Evolutionary conservation across 1,140 invertebrate species (phyloP).

Genomic region (Drosophila elegans): DNA sequence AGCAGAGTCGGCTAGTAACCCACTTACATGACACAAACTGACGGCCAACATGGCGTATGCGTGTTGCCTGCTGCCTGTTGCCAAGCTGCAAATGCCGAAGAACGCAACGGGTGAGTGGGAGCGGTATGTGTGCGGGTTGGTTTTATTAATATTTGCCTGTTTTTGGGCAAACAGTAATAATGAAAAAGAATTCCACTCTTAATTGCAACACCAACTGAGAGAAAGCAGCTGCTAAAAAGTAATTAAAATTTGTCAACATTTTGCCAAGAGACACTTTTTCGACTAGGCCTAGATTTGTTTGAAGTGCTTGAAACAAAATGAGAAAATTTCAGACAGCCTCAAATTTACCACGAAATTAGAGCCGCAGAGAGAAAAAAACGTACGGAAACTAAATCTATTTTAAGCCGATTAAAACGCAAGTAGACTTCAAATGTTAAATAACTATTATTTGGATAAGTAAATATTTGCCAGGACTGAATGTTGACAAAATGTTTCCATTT

Average conservation of each 20-base stretch:
- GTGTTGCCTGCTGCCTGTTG: constrained; percentile 57
- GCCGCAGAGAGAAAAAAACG: constrained; percentile 31
- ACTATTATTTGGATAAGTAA: constrained; percentile 51
- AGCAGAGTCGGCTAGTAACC: constrained; percentile 43
- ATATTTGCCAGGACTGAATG: constrained; percentile 26
- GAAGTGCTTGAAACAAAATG: constrained; percentile 4
- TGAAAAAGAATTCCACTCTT: constrained; percentile 75
- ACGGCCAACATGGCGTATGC: constrained; percentile 78
- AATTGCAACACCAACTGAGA: constrained; percentile 67
- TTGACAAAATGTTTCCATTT: constrained; percentile 32
- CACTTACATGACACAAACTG: constrained; percentile 74
- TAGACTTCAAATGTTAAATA: constrained; percentile 55
- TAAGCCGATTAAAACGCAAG: constrained; percentile 45
- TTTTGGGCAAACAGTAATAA: constrained; percentile 69
- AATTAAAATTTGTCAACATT: constrained; percentile 82
- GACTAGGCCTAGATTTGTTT: constrained; percentile 26
- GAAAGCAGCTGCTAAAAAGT: constrained; percentile 66
- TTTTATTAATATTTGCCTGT: constrained; percentile 52
- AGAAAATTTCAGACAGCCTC: neutral
- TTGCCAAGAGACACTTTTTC: constrained; percentile 30
- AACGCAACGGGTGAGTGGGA: neutral
- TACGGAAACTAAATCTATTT: constrained; percentile 16
- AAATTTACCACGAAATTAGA: constrained; percentile 23
- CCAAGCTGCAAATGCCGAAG: constrained; percentile 43
- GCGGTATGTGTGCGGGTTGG: constrained; percentile 1